phyloP scores from a whole-genome alignment of 1,140 invertebrate species.

The Lordiphosa mommai region DNA sequence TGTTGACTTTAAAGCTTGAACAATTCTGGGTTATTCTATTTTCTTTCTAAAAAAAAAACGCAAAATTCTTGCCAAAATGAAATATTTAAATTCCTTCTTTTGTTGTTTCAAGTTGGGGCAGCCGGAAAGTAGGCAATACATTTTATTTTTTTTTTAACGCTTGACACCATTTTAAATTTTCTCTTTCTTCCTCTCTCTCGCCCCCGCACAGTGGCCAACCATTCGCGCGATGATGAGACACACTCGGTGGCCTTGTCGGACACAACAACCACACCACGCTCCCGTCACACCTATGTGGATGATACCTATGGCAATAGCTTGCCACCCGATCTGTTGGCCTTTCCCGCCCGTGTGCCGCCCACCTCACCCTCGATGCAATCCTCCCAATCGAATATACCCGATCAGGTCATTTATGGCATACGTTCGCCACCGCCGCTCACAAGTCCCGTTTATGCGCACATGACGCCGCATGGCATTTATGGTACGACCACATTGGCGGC shows the following conservation, averaged over 20 bases:
- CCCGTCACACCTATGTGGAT: conserved; percentile 72
- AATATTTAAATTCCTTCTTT: too few species aligned
- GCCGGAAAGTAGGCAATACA: too few species aligned
- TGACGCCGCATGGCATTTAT: conserved; percentile 75
- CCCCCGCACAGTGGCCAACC: conserved; percentile 81
- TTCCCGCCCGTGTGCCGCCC: conserved; percentile 83
- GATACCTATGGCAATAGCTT: conserved; percentile 70
- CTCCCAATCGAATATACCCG: conserved; percentile 88
- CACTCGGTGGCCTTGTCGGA: conserved; percentile 82
- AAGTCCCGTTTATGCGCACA: conserved; percentile 78
- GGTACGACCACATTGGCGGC: conserved; percentile 68
- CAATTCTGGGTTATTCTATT: too few species aligned
- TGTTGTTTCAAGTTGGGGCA: too few species aligned
- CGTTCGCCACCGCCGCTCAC: conserved; percentile 67
- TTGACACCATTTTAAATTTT: neutral
- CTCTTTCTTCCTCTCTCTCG: neutral
- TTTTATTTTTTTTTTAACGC: neutral
- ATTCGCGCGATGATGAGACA: conserved; percentile 83
- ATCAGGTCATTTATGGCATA: conserved; percentile 79
- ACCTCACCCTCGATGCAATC: conserved; percentile 87
- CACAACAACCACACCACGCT: conserved; percentile 65
- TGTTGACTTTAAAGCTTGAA: too few species aligned
- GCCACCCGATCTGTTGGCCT: conserved; percentile 90
- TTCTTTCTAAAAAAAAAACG: too few species aligned
- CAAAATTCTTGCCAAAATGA: too few species aligned